Base-by-base conservation (phyloP, 2,888 invertebrate species). In the Tortrix viridana region DNA sequence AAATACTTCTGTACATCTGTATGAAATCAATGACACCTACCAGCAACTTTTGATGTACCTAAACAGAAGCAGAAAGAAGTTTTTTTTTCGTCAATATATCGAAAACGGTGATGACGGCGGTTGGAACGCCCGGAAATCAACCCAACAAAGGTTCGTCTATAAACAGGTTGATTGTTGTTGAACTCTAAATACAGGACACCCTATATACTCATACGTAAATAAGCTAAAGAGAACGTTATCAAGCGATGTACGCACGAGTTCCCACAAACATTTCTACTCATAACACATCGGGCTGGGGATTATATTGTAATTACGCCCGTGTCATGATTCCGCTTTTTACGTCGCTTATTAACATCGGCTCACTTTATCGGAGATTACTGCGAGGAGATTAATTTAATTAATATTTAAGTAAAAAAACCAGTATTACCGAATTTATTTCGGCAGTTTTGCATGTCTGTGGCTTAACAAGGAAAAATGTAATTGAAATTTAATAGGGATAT, bases 291-390 rank as follows among this genome's bases (percentile, higher is more conserved):
- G 68, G 70, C 72, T 76, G 77, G 73, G 76, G 82, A 81, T n/a
- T n/a, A 85, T 86, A 85, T 85, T 83, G 81, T 82, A 80, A 86
- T 85, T 85, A 84, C 83, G 75, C 74, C 67, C 75, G 69, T 75
- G 76, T 79, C 74, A 71, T 68, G 66, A 65, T 74, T 70, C 46
- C 23, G 23, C 65, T 74, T 77, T 79, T 77, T 73, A 73, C 69
- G 69, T 55, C 65, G 67, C 71, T 74, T 74, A 79, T 79, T 77
- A 75, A 74, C 72, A 75, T 73, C 70, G 66, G 67, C 52, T 71
- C 72, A 65, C 69, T 68, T 69, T 73, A 62, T 67, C 55, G 65
- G 66, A 71, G 70, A 65, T 75, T 75, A 74, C 74, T 72, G 69
- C 47, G n/a, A n/a, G n/a, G 54, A 44, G 50, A 16, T 37, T 18